Evolutionary conservation across 2,888 invertebrate genomes (phyloP), one percentile per base, ranked within the genome.

Genomic region (Scaptomyza parva): DNA sequence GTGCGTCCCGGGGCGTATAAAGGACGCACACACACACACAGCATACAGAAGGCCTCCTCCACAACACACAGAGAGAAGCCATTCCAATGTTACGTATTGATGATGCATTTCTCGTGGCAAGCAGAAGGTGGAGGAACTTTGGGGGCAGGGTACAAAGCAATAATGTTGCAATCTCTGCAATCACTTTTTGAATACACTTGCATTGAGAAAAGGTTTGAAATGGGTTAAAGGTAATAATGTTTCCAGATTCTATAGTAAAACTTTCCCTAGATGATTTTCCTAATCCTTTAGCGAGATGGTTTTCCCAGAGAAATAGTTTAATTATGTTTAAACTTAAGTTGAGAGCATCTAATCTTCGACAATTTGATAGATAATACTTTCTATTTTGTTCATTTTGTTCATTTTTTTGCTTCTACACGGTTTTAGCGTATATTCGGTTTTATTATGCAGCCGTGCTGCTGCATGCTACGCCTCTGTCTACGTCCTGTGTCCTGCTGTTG

Each of bases 41-140:
- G 24, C 1, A 28, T n/a, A 30, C 24, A 53, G 14, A 37, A 51
- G 45, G 39, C 17, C 35, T 18, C 30, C 39, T 48, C 14, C 48
- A 30, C 18, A 44, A 9, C 41, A 1, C 20, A 40, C 37, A 28
- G 22, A n/a, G 48, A 37, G 9, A 26, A n/a, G n/a, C n/a, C 43
- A 9, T 39, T 17, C 33, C 14, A 17, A 37, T 28, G n/a, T 26
- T 12, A 45, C 18, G 70, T 78, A 86, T 87, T 81, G 88, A 81
- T 86, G 88, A 81, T 88, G 88, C 85, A 85, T 78, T 86, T 84
- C 72, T 76, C 74, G 71, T 63, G 78, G 88, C 68, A 82, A 71
- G 65, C 70, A 60, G 40, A 55, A 45, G 3, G 7, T 12, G 9
- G n/a, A 7, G n/a, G n/a, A n/a, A n/a, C n/a, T n/a, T 6, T 20